These are phyloP conservation scores for Phenganax stokvisi DNA, from an alignment of 92 coral and sea anemone genomes.

Conservation along the genomic window DNA sequence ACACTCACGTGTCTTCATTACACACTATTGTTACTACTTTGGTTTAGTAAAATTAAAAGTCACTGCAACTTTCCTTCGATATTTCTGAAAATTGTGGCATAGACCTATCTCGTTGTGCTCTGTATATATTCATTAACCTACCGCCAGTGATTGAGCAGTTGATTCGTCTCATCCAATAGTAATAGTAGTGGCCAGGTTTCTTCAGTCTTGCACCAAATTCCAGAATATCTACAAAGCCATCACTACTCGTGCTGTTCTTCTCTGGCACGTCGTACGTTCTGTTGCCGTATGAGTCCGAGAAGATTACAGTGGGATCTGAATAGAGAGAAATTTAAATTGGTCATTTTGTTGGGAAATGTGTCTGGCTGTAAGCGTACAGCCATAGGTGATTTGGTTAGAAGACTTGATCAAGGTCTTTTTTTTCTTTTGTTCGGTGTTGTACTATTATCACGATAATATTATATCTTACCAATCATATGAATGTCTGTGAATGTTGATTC, in stretches of 20 bases:
- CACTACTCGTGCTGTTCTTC: neutral
- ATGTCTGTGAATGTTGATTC: neutral
- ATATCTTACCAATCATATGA: constrained; percentile 15
- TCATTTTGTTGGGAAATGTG: too few relatives aligned
- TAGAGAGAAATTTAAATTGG: neutral
- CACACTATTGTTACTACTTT: too few relatives aligned
- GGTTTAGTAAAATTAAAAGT: too few relatives aligned
- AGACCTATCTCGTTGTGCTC: too few relatives aligned
- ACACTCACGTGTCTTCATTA: too few relatives aligned
- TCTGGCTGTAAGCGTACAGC: too few relatives aligned
- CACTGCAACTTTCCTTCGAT: too few relatives aligned
- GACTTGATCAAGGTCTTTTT: neutral
- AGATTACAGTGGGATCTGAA: constrained; percentile 11
- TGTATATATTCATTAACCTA: neutral
- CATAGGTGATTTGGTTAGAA: neutral
- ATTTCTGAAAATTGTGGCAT: too few relatives aligned
- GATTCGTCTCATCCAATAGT: neutral
- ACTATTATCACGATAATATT: neutral
- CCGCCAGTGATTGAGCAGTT: neutral
- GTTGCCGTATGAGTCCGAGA: constrained; percentile 6
- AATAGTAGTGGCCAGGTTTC: neutral
- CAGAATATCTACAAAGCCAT: neutral
- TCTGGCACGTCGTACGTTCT: constrained; percentile 6
- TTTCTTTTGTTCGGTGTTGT: neutral
- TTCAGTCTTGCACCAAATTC: neutral